Conservation (phyloP, 2,888 invertebrate genomes). For the Syrista parreyssii region DNA sequence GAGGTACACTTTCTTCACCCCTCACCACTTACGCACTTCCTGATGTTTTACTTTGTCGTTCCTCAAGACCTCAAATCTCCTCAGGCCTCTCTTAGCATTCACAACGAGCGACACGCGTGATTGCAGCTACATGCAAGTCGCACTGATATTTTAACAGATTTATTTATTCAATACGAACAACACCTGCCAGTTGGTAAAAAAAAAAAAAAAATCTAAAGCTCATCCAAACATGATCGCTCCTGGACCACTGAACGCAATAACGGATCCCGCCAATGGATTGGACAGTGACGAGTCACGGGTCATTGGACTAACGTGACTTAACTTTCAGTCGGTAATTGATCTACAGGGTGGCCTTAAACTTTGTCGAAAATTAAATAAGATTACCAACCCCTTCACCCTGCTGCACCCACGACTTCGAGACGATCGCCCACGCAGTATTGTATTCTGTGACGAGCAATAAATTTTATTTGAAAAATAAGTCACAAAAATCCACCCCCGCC, state of each 20-base stretch:
- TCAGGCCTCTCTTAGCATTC: background rate
- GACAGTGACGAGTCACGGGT: background rate
- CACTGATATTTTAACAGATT: background rate
- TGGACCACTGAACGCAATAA: background rate
- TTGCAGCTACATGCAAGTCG: no score
- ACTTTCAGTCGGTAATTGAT: background rate
- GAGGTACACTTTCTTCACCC: background rate
- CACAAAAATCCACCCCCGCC: background rate
- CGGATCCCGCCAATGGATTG: background rate
- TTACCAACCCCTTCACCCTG: background rate
- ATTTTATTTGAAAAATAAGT: background rate
- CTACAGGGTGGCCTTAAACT: background rate
- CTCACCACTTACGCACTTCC: background rate
- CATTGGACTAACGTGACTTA: background rate
- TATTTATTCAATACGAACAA: background rate
- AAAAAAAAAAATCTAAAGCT: background rate
- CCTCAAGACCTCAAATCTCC: background rate
- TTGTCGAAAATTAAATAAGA: background rate
- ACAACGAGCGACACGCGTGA: background rate
- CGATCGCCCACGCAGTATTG: background rate
- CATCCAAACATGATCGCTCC: background rate
- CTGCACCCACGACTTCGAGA: background rate
- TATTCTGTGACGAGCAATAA: background rate
- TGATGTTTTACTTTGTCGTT: background rate
- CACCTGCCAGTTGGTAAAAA: background rate